Evolutionary conservation across 2,797 vertebrate species (phyloP).

Genomic region (Catamblyrhynchus diadema): DNA sequence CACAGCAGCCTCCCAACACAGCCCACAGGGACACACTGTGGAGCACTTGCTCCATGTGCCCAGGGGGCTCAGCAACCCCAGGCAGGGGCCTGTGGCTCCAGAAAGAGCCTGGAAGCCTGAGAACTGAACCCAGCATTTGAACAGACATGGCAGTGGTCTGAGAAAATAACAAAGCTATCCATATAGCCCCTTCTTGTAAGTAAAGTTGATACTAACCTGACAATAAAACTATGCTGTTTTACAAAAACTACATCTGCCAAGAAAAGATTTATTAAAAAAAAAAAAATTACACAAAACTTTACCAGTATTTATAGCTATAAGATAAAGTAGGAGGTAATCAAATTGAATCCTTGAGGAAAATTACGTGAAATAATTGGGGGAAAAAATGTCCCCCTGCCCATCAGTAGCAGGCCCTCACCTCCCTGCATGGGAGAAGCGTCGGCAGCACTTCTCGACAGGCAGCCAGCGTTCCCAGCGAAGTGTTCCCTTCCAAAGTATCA

Average conservation of each 20-base stretch:
- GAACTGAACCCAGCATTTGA: neutral
- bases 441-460: neutral
- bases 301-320: neutral
- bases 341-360: neutral
- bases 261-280: neutral
- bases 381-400: neutral
- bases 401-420: neutral
- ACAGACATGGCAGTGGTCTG: neutral
- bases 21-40: neutral
- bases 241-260: neutral
- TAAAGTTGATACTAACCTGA: neutral
- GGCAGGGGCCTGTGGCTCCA: neutral
- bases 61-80: neutral
- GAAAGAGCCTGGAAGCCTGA: neutral
- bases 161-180: neutral
- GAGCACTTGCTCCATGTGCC: neutral
- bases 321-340: conserved; percentile 17
- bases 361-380: neutral
- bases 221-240: neutral
- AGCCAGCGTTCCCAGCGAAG: neutral
- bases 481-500: neutral
- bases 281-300: neutral
- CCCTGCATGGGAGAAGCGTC: neutral
- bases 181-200: neutral
- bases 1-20: accelerated